Evolutionary conservation across 2,888 invertebrate genomes (phyloP), one percentile per base, ranked within the genome.

Genomic region (Malachius bipustulatus): DNA sequence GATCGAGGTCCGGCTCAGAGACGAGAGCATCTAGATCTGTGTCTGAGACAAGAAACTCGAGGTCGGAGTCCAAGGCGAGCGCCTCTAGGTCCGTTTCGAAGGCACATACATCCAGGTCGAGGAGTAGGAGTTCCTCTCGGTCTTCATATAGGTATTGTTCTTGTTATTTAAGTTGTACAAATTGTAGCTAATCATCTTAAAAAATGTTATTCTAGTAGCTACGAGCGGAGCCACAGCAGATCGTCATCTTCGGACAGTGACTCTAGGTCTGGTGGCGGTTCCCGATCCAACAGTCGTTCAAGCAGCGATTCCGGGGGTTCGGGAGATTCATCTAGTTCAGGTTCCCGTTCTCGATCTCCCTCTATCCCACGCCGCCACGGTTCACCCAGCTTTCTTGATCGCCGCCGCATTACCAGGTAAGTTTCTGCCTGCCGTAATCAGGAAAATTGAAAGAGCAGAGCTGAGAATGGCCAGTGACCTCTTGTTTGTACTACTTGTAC

Each of bases 391-490:
- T 93, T 93, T 65, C 69, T 93, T 42, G 93, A 93, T 64, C 72
- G 90, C 50, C 73, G 94, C 39, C 75, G 94, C 49, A 94, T 94
- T 55, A 94, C 94, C 50, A 94, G 93, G 93, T 94, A 77, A 65
- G 44, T 19, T 14, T 32, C 28, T n/a, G n/a, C n/a, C n/a, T n/a
- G n/a, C n/a, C n/a, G n/a, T n/a, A n/a, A n/a, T n/a, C n/a, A n/a
- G n/a, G n/a, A n/a, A n/a, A n/a, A n/a, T n/a, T n/a, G n/a, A n/a
- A n/a, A n/a, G n/a, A n/a, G n/a, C n/a, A n/a, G n/a, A n/a, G n/a
- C n/a, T n/a, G n/a, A n/a, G n/a, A n/a, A n/a, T n/a, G n/a, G n/a
- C n/a, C n/a, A n/a, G n/a, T n/a, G n/a, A n/a, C n/a, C n/a, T n/a
- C n/a, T n/a, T n/a, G n/a, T n/a, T n/a, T n/a, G n/a, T n/a, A n/a